Base-by-base conservation (phyloP, 2,113 vertebrate genomes). In the Bubo bubo region DNA sequence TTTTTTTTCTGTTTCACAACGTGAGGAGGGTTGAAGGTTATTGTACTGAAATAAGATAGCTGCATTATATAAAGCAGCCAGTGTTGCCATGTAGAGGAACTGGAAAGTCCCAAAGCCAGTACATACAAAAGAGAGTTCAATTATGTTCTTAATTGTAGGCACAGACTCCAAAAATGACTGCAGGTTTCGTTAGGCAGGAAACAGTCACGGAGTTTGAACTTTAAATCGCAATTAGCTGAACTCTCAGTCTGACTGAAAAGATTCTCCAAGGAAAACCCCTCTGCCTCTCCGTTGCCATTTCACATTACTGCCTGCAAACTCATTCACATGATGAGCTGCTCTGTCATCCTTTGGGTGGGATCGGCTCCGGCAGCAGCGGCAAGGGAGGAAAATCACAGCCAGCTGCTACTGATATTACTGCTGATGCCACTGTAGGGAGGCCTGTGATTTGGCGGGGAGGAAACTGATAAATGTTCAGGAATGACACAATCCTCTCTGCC, bases 231-330 rank as follows among this genome's bases (percentile, higher is more conserved):
- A 93, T 79, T 70, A 96, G 79, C 60, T 77, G 93, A 95, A 92
- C 91, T 95, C 95, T 98, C 93, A 68, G 41, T 96, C 72, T 91
- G 86, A 92, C 86, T 94, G 80, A 88, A 63, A 89, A 93, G 86
- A 74, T 77, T 85, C 95, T 97, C 91, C 91, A 52, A 95, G 95
- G 90, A 86, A 83, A 74, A 8, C 17, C 55, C 60, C 68, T 72
- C 43, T 71, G 59, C 32, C 45, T n/a, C 58, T 52, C 60, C 7
- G 39, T 6, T 63, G 74, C 66, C 60, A 41, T 94, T 79, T 88
- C 81, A 53, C 84, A 80, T 93, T 47, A 18, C 62, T 35, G 62
- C 45, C 59, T 59, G 82, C 68, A 24, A 9, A 50, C 55, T 92
- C 75, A 93, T 84, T 94, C 81, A 66, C 27, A 59, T 4, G 45